These are phyloP conservation scores for Monochamus saltuarius DNA, from an alignment of 1,140 invertebrate species.

Conservation along the genomic window DNA sequence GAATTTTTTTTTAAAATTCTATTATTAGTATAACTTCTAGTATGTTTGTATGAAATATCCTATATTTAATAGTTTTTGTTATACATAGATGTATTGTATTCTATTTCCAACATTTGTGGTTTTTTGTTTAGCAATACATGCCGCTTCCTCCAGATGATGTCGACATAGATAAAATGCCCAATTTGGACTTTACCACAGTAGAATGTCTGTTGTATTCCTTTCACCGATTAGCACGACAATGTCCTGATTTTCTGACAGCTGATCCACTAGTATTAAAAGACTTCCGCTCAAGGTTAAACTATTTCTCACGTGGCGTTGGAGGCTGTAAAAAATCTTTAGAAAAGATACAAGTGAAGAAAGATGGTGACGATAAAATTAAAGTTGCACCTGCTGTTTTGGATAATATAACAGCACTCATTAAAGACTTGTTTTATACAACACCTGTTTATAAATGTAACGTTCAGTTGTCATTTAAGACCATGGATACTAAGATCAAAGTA, in stretches of 20 bases:
- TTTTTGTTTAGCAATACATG: conserved; percentile 65
- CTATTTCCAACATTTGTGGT: conserved; percentile 4
- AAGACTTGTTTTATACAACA: conserved; percentile 92
- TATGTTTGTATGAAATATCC: too few species aligned
- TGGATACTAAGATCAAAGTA: conserved; percentile 35
- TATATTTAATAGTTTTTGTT: too few species aligned
- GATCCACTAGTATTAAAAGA: conserved; percentile 84
- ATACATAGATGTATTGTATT: too few species aligned
- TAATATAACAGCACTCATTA: conserved; percentile 91
- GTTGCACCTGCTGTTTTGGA: conserved; percentile 79
- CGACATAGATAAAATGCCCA: conserved; percentile 64
- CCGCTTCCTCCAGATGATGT: conserved; percentile 76
- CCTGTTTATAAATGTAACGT: conserved; percentile 88
- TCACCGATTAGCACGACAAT: conserved; percentile 82
- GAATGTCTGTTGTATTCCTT: conserved; percentile 90
- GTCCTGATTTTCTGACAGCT: conserved; percentile 75
- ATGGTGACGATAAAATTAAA: conserved; percentile 75
- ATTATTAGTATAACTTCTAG: too few species aligned
- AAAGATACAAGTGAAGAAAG: conserved; percentile 41
- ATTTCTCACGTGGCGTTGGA: conserved; percentile 89
- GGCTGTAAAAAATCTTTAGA: conserved; percentile 33
- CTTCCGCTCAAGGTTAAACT: conserved; percentile 84
- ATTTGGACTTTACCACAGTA: conserved; percentile 88
- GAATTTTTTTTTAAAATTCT: too few species aligned
- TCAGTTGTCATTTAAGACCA: conserved; percentile 83